Percentiles rank a stretch among this genome's conserved stretches.
phyloP scores from a whole-genome alignment of 2,113 vertebrate genomes.

The Capricornis sumatraensis region DNA sequence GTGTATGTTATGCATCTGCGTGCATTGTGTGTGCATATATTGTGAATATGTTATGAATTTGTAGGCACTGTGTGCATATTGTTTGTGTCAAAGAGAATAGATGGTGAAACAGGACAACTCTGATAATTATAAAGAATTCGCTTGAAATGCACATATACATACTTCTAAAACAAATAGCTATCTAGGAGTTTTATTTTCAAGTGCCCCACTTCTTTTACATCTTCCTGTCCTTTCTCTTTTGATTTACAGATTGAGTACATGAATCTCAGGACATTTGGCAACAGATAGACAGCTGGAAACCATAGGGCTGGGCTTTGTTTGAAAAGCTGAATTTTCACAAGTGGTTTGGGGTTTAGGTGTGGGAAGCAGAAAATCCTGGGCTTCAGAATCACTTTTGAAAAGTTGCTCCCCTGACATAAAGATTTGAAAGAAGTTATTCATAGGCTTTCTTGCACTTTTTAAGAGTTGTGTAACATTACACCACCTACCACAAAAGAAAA shows the following conservation, averaged over 20 bases:
- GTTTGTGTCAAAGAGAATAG: background rate
- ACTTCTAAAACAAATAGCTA: background rate
- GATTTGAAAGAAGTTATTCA: conserved; percentile 78
- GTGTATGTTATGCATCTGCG: background rate
- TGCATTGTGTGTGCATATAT: background rate
- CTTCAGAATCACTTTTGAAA: conserved; percentile 79
- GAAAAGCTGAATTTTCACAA: conserved; percentile 80
- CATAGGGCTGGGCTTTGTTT: conserved; percentile 73
- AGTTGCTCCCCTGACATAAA: conserved; percentile 72
- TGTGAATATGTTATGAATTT: background rate
- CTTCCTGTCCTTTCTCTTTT: conserved; percentile 40
- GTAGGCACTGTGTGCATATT: background rate
- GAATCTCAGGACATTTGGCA: conserved; percentile 57
- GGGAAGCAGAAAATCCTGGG: conserved; percentile 75
- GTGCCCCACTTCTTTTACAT: background rate
- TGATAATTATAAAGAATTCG: background rate
- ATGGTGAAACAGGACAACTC: background rate
- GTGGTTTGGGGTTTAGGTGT: conserved; percentile 76
- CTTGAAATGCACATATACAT: background rate
- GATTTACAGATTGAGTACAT: conserved; percentile 65
- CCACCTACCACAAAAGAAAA: conserved; percentile 72
- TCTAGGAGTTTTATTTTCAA: background rate
- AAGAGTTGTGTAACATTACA: conserved; percentile 76
- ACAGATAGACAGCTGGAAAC: conserved; percentile 80
- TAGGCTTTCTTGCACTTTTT: conserved; percentile 72